These are phyloP conservation scores for Galerucella nymphaeae DNA, from an alignment of 2,888 invertebrate species.

Conservation along the genomic window DNA sequence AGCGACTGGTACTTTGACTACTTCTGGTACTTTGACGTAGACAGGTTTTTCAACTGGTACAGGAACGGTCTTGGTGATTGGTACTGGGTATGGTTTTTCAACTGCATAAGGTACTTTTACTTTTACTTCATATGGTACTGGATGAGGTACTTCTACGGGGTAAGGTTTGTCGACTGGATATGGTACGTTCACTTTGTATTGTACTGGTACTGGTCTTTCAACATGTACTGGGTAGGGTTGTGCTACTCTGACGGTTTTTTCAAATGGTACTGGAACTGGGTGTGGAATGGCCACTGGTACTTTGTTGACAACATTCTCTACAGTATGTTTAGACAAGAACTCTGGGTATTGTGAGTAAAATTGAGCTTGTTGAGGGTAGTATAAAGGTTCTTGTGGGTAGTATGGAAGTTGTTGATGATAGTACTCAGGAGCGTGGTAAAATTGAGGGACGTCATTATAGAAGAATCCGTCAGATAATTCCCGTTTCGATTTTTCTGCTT, in stretches of 20 bases:
- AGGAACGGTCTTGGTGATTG: conserved; percentile 49
- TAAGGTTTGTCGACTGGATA: conserved; percentile 56
- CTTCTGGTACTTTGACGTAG: conserved; percentile 51
- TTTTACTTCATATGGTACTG: conserved; percentile 51
- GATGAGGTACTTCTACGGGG: conserved; percentile 55
- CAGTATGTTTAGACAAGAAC: conserved; percentile 43
- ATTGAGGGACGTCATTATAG: conserved; percentile 12
- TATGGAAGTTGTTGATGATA: neutral
- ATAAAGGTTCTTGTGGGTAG: neutral
- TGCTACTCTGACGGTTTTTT: conserved; percentile 55
- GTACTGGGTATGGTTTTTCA: conserved; percentile 56
- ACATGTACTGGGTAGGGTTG: conserved; percentile 58
- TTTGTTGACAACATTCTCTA: conserved; percentile 53
- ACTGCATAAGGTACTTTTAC: conserved; percentile 52
- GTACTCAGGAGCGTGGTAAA: neutral
- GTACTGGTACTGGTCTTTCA: conserved; percentile 50
- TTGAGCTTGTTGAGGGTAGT: neutral
- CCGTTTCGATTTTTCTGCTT: conserved; percentile 22
- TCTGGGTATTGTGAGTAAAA: neutral
- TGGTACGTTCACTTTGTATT: conserved; percentile 51
- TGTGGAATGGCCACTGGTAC: conserved; percentile 58
- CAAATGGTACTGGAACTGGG: conserved; percentile 57
- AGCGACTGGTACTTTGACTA: conserved; percentile 51
- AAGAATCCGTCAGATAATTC: neutral
- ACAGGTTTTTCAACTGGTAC: conserved; percentile 54